These are phyloP conservation scores for Athene noctua DNA, from an alignment of 2,113 vertebrate species.

Conservation along the genomic window DNA sequence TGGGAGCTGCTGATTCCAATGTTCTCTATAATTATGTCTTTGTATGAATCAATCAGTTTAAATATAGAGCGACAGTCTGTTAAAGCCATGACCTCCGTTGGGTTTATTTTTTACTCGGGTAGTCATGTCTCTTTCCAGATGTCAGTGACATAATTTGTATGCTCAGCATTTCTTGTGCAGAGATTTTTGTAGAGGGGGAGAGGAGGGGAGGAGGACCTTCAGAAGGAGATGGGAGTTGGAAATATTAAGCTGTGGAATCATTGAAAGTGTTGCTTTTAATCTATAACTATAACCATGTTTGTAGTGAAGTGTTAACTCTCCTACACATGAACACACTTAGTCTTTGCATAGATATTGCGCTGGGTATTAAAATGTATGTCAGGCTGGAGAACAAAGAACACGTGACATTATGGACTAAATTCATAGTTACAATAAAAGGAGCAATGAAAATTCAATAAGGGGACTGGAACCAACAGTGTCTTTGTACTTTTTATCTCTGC, in stretches of 20 bases:
- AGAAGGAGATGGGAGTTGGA: conserved; percentile 15
- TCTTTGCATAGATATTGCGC: background rate
- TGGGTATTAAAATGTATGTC: conserved; percentile 52
- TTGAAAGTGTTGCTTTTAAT: conserved; percentile 47
- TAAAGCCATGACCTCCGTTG: conserved; percentile 56
- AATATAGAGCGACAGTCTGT: conserved; percentile 66
- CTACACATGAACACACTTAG: conserved; percentile 30
- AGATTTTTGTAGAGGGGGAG: background rate
- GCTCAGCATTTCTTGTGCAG: conserved; percentile 25
- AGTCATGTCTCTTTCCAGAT: conserved; percentile 70
- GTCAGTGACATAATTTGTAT: conserved; percentile 66
- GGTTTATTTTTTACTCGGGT: conserved; percentile 63
- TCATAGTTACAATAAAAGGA: conserved; percentile 59
- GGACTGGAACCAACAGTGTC: conserved; percentile 50
- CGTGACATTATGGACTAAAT: conserved; percentile 36
- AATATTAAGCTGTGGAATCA: conserved; percentile 19
- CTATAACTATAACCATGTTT: conserved; percentile 53
- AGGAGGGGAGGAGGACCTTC: background rate
- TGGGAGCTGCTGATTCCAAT: conserved; percentile 30
- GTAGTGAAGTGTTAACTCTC: conserved; percentile 48
- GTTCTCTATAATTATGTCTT: conserved; percentile 61
- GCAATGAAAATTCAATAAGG: conserved; percentile 67
- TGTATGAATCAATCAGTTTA: conserved; percentile 66
- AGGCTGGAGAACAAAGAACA: conserved; percentile 65
- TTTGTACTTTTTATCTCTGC: conserved; percentile 65